Evolutionary conservation across 2,113 vertebrate species (phyloP).

Genomic region (Cyphomyrus plagiostoma): DNA sequence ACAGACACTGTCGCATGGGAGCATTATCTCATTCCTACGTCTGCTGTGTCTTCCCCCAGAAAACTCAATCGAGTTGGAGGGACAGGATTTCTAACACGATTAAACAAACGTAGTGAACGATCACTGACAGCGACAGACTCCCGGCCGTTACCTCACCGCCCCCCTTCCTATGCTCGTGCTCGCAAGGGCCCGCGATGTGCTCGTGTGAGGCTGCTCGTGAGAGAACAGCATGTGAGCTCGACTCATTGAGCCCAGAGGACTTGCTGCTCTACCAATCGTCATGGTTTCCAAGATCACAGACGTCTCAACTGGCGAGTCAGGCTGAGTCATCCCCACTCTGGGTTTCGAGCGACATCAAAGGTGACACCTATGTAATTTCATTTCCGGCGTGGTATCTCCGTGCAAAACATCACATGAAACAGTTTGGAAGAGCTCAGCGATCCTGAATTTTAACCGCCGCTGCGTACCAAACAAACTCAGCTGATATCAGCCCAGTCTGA

Average conservation of each 20-base stretch:
- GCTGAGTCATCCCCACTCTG: not conserved
- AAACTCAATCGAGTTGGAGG: not conserved
- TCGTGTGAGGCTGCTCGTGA: not conserved
- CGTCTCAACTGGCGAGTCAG: not conserved
- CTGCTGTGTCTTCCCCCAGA: not conserved
- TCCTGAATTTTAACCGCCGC: not conserved
- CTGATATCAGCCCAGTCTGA: not conserved
- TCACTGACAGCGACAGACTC: not conserved
- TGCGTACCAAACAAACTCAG: not conserved
- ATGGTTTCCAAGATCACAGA: not conserved
- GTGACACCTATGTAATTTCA: slow-evolving; percentile 17
- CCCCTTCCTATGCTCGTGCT: not conserved
- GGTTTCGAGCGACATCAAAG: not conserved
- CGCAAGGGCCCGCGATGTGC: too few species aligned
- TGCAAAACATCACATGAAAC: not conserved
- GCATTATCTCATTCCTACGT: not conserved
- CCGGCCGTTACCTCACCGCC: not conserved
- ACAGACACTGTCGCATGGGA: not conserved
- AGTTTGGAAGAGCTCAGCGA: not conserved
- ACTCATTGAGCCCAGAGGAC: not conserved
- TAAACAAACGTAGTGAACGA: not conserved
- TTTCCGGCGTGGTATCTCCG: not conserved
- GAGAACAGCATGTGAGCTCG: not conserved
- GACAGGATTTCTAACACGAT: not conserved
- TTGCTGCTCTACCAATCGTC: not conserved